Evolutionary conservation across 2,888 invertebrate genomes (phyloP).

Genomic region (Coelinius sp.): DNA sequence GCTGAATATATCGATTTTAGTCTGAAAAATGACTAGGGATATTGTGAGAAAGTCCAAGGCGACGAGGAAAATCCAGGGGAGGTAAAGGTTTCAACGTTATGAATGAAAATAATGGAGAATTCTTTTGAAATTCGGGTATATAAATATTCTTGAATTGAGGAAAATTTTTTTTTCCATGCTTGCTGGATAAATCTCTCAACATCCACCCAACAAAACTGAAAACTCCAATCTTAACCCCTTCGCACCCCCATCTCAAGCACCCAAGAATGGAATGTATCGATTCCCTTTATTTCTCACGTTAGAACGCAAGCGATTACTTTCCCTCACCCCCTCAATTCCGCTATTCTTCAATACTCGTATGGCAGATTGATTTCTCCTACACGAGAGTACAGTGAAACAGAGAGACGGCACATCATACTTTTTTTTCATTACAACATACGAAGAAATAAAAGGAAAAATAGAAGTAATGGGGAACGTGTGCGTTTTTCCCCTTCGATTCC

Average conservation of each 20-base stretch:
- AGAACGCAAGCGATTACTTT: slow-evolving; percentile 29
- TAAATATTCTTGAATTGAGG: background rate
- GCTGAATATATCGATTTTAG: slow-evolving; percentile 23
- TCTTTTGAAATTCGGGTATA: background rate
- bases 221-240: background rate
- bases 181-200: background rate
- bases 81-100: too few relatives aligned
- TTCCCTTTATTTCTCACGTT: slow-evolving; percentile 36
- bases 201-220: background rate
- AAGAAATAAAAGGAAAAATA: slow-evolving; percentile 30
- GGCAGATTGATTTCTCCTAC: slow-evolving; percentile 38
- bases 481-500: slow-evolving; percentile 57
- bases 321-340: background rate
- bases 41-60: too few relatives aligned
- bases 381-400: slow-evolving; percentile 15
- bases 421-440: background rate
- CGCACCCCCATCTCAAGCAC: background rate
- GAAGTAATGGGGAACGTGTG: slow-evolving; percentile 58
- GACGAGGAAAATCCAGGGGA: too few relatives aligned
- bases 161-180: background rate
- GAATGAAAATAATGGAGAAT: background rate
- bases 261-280: background rate
- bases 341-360: background rate
- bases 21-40: slow-evolving; percentile 34
- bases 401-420: slow-evolving; percentile 37